Evolutionary conservation across 2,797 vertebrate species (phyloP), one percentile per base, ranked within the genome.

Genomic region (Eptatretus atami): DNA sequence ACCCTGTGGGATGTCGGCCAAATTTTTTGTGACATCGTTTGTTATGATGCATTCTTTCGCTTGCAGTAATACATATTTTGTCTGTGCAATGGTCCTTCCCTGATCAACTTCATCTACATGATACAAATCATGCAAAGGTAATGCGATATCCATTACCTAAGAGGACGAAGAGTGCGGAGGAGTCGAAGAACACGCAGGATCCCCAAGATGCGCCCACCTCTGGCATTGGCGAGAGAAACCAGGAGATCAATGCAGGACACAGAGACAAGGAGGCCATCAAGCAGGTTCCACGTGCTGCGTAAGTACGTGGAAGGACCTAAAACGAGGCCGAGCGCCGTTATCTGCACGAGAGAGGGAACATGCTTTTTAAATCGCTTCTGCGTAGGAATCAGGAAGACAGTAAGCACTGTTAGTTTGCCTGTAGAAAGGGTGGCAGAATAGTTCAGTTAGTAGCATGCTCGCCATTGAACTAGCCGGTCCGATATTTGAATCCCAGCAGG

Each of bases 191-290:
- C 92, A 61, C 92, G 71, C 10, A 98, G 82, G 64, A 98, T 87
- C 0, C 92, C 92, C 63, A 98, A 74, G 73, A 98, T 96, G 76
- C 93, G 95, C 64, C 88, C 92, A 12, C 92, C 92, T 0, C 92
- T 88, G 0, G 92, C 78, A 3, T 78, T 80, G 24, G 79, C 87
- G 76, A 98, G 77, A 0, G 92, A 96, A 64, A 98, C 92, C 15
- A 95, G 86, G 1, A 98, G 95, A 73, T 98, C 92, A 64, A 93
- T 80, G 69, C 94, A 75, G 13, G 92, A 96, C 66, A 98, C 92
- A 0, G 95, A 87, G 68, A 98, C 92, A 66, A 98, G 77, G 73
- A 98, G 94, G 65, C 90, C 86, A 44, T 98, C 90, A 69, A 98
- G 75, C 68, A 98, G 73, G 44, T 98, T 98, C 90, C 90, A 98